Evolutionary conservation across 37 sponge, comb jelly and placozoan genomes (phyloP), one percentile per base, ranked within the genome.

Genomic region (Mnemiopsis leidyi): DNA sequence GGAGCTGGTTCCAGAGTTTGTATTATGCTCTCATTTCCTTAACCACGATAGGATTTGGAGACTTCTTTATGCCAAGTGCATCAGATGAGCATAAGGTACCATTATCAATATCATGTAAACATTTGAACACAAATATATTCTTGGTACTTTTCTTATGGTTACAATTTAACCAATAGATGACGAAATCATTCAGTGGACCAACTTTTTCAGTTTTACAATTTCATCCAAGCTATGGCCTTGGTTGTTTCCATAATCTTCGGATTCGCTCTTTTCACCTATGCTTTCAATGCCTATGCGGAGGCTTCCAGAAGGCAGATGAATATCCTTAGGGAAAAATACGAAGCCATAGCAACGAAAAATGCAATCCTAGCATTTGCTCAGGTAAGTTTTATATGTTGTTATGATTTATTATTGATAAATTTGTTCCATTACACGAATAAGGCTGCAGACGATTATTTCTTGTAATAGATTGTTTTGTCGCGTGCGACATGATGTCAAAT

Each of bases 21-120:
- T 85, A 85, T 61, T 85, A 85, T 39, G 32, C 90, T 39, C 32
- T 85, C 16, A 39, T 85, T 5, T 85, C 90, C 0, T 37, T 85
- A 20, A 85, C 90, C 9, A 85, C 90, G 3, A 33, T 85, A 28
- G 90, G 90, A 7, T 85, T 85, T 25, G 90, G 90, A 29, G 90
- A 85, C 36, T 85, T 39, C 23, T 40, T 32, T 25, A 71, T 71
- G 75, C 75, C 75, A 3, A 29, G 30, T 28, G 75, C 75, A 71
- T 71, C 75, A 71, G n/a, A 71, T 28, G 3, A 71, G 20, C 75
- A 71, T 71, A 2, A 71, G 75, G 75, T 71, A 67, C 13, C 20
- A 20, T 67, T n/a, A n/a, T n/a, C n/a, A n/a, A n/a, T n/a, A n/a
- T n/a, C n/a, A n/a, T n/a, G n/a, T n/a, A n/a, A n/a, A n/a, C n/a